Conservation (phyloP, 1,140 invertebrate genomes). For the Steinernema feltiae region DNA sequence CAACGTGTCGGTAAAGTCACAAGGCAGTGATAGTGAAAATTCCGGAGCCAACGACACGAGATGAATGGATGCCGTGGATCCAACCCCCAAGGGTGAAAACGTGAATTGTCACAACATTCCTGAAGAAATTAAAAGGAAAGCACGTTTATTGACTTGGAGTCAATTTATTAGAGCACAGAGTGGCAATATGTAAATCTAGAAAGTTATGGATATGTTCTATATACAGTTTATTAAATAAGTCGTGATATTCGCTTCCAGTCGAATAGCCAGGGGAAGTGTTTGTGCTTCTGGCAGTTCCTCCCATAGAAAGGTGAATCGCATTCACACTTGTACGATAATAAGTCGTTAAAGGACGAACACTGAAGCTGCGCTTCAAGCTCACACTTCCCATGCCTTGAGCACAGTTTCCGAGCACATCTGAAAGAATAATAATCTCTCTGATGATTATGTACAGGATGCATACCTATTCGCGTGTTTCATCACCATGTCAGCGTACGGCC, state of each 20-base stretch:
- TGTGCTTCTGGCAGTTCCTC: conserved; percentile 2
- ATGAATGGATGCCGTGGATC: too few species aligned
- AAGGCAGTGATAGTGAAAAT: background rate
- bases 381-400: background rate
- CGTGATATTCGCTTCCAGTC: background rate
- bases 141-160: conserved; percentile 1
- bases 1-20: background rate
- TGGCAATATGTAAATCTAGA: background rate
- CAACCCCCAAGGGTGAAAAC: too few species aligned
- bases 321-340: background rate
- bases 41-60: background rate
- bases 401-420: background rate
- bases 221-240: background rate
- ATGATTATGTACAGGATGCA: background rate
- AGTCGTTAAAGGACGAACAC: background rate
- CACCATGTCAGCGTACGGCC: background rate
- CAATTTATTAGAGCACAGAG: background rate
- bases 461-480: background rate
- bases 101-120: too few species aligned
- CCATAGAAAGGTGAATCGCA: background rate
- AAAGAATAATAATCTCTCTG: background rate
- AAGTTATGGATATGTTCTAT: background rate
- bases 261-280: background rate
- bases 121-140: background rate
- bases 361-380: background rate